Percentiles rank a stretch among this genome's conserved stretches.
These are phyloP conservation scores for Dendrolimus houi DNA, from an alignment of 2,888 invertebrate genomes.

Conservation along the genomic window DNA sequence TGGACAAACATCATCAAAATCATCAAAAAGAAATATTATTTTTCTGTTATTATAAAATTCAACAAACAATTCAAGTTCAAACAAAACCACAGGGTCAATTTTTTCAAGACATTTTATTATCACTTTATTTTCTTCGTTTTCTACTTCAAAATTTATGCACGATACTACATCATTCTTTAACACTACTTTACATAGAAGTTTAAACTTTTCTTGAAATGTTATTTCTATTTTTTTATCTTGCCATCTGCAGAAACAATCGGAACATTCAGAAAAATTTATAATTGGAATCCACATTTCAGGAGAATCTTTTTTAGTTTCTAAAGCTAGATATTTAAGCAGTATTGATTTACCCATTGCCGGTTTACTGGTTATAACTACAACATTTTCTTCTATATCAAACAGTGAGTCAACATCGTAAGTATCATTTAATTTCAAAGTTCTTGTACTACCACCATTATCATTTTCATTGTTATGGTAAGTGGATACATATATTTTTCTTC, in stretches of 20 bases:
- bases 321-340: conserved; percentile 26
- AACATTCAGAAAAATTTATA: conserved; percentile 22
- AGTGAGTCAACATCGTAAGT: conserved; percentile 20
- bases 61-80: conserved; percentile 28
- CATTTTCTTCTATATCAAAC: conserved; percentile 20
- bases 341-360: conserved; percentile 31
- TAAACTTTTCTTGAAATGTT: conserved; percentile 11
- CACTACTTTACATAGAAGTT: conserved; percentile 23
- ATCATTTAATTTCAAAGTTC: conserved; percentile 16
- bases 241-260: conserved; percentile 19
- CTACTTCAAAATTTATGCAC: conserved; percentile 13
- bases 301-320: conserved; percentile 21
- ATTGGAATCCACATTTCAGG: conserved; percentile 27
- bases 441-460: conserved; percentile 22
- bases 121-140: conserved; percentile 9
- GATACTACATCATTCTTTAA: conserved; percentile 14
- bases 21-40: conserved; percentile 29
- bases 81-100: conserved; percentile 12
- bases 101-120: conserved; percentile 8
- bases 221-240: conserved; percentile 11
- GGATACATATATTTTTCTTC: conserved; percentile 11
- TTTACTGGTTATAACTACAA: conserved; percentile 22
- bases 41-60: conserved; percentile 22
- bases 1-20: conserved; percentile 27
- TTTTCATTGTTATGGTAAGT: conserved; percentile 20